phyloP scores from a whole-genome alignment of 92 coral and sea anemone genomes.

The Anthopleura xanthogrammica region DNA sequence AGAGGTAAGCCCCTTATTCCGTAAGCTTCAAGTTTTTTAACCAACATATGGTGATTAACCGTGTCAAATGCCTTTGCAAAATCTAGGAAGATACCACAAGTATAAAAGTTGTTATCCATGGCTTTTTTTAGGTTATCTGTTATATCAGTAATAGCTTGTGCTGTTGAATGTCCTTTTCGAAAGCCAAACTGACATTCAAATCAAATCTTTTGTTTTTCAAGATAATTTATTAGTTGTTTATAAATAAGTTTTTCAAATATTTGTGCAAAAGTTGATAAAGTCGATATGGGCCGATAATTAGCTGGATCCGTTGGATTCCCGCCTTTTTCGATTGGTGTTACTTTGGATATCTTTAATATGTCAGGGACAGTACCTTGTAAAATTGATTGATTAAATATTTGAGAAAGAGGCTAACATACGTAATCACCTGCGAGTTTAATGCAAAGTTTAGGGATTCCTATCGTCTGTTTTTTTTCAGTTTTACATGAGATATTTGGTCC shows the following conservation, averaged over 20 bases:
- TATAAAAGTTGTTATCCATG: too few species aligned
- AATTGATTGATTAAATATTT: conserved; percentile 33
- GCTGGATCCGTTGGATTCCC: conserved; percentile 22
- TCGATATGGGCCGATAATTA: too few species aligned
- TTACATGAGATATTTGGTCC: conserved; percentile 23
- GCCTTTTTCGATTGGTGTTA: conserved; percentile 43
- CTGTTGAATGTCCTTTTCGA: conserved; percentile 33
- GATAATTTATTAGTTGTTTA: conserved; percentile 33
- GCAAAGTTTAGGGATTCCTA: too few species aligned
- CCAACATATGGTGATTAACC: too few species aligned
- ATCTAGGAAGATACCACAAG: too few species aligned
- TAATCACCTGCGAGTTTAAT: conserved; percentile 40
- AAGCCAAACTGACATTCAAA: conserved; percentile 39
- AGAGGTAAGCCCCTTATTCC: too few species aligned
- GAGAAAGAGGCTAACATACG: neutral
- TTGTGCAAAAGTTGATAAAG: too few species aligned
- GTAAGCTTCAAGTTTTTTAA: too few species aligned
- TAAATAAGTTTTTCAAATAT: conserved; percentile 44
- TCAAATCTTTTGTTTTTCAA: conserved; percentile 21
- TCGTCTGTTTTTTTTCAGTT: too few species aligned
- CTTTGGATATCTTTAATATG: conserved; percentile 44
- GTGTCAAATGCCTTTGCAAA: too few species aligned
- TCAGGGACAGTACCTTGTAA: conserved; percentile 41
- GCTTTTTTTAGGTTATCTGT: conserved; percentile 19
- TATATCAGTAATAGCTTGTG: conserved; percentile 28